Evolutionary conservation across 2,113 vertebrate species (phyloP).

Genomic region (Chelonoidis abingdonii): DNA sequence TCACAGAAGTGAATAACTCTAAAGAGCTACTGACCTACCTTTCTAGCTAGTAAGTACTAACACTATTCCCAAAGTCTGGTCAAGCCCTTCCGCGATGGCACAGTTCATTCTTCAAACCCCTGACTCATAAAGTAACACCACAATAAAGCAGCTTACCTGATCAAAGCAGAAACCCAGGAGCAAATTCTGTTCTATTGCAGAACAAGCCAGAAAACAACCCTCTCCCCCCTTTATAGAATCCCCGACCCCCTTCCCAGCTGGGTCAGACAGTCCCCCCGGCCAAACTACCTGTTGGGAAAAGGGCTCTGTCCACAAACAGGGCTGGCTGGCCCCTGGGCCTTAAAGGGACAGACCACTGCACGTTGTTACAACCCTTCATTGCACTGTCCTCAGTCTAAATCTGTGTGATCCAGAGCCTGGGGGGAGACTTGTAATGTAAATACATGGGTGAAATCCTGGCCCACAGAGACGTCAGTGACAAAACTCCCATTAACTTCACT

Average conservation of each 20-base stretch:
- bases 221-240: too few relatives aligned
- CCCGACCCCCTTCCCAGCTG: neutral
- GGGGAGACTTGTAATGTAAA: neutral
- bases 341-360: neutral
- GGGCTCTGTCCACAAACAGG: neutral
- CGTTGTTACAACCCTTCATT: neutral
- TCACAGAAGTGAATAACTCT: neutral
- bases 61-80: neutral
- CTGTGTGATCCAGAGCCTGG: neutral
- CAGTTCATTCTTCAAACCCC: neutral
- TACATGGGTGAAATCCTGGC: neutral
- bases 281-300: neutral
- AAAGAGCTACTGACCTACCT: rapidly evolving
- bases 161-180: neutral
- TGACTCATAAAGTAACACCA: neutral
- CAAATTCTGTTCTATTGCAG: neutral
- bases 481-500: neutral
- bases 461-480: neutral
- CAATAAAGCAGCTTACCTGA: neutral
- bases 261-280: neutral
- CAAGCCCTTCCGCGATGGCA: neutral
- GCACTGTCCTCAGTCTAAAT: neutral
- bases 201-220: neutral
- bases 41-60: neutral
- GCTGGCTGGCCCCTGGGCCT: neutral